phyloP scores from a whole-genome alignment of 2,888 invertebrate genomes.

The Odontomyia ornata region DNA sequence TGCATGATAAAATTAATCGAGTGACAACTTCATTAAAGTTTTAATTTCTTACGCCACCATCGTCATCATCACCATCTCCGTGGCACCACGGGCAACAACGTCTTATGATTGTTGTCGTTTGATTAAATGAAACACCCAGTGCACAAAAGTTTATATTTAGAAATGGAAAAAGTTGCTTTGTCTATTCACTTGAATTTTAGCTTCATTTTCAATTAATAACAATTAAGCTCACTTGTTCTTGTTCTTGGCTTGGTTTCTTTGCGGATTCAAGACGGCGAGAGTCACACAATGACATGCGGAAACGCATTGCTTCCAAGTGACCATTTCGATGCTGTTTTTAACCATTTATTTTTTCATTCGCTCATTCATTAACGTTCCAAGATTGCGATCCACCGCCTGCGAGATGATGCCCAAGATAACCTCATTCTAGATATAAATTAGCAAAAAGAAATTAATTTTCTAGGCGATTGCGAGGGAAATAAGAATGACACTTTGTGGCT shows the following conservation, averaged over 20 bases:
- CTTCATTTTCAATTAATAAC: constrained; percentile 42
- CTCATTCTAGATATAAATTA: constrained; percentile 39
- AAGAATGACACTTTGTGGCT: constrained; percentile 8
- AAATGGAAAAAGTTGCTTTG: constrained; percentile 39
- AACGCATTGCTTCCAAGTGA: constrained; percentile 14
- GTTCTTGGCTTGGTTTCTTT: neutral
- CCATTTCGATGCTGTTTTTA: constrained; percentile 1
- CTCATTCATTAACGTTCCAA: constrained; percentile 9
- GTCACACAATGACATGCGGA: constrained; percentile 22
- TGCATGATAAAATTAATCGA: constrained; percentile 33
- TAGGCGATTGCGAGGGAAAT: neutral
- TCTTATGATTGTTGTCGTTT: constrained; percentile 32
- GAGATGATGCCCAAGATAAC: constrained; percentile 41
- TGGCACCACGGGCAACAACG: neutral
- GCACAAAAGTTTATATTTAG: constrained; percentile 44
- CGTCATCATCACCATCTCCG: constrained; percentile 3
- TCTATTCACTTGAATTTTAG: constrained; percentile 29
- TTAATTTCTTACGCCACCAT: constrained; percentile 34
- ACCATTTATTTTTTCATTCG: neutral
- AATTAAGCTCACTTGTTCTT: constrained; percentile 40
- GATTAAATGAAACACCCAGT: constrained; percentile 37
- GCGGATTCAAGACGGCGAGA: neutral
- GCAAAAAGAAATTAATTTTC: constrained; percentile 38
- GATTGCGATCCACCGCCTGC: constrained; percentile 4
- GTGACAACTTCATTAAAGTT: constrained; percentile 42